A percentile compares a stretch with the other conserved stretches of the same genome.
These are phyloP conservation scores for Galemys pyrenaicus DNA, from an alignment of 2,113 vertebrate species.

Conservation along the genomic window DNA sequence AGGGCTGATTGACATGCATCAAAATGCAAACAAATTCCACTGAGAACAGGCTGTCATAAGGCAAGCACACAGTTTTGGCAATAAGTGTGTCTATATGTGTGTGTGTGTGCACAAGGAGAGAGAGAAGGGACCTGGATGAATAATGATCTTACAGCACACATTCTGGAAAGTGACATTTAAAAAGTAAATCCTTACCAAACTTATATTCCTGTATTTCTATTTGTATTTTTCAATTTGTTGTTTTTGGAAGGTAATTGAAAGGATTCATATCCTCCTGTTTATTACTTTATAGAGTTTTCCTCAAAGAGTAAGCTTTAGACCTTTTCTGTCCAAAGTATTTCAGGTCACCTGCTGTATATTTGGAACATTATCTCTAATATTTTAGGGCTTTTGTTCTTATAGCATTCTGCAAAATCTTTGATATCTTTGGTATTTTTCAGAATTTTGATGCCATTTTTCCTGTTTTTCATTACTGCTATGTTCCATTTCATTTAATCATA, in stretches of 20 bases:
- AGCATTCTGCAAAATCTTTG: background rate
- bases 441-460: background rate
- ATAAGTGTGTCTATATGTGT: background rate
- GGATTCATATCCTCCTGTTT: background rate
- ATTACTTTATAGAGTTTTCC: background rate
- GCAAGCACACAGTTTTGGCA: background rate
- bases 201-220: background rate
- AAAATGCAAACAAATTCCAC: slow-evolving; percentile 67
- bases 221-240: background rate
- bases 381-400: background rate
- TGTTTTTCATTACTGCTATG: background rate
- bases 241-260: background rate
- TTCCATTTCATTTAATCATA: background rate
- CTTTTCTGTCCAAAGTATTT: background rate
- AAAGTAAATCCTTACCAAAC: background rate
- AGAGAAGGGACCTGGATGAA: background rate
- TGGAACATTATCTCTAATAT: background rate
- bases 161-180: background rate
- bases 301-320: background rate
- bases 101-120: background rate
- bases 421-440: background rate
- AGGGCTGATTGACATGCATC: slow-evolving; percentile 60
- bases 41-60: slow-evolving; percentile 57
- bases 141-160: background rate
- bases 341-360: background rate